Base-by-base conservation (phyloP, 2,888 invertebrate species). In the Trachelus troglodyta region DNA sequence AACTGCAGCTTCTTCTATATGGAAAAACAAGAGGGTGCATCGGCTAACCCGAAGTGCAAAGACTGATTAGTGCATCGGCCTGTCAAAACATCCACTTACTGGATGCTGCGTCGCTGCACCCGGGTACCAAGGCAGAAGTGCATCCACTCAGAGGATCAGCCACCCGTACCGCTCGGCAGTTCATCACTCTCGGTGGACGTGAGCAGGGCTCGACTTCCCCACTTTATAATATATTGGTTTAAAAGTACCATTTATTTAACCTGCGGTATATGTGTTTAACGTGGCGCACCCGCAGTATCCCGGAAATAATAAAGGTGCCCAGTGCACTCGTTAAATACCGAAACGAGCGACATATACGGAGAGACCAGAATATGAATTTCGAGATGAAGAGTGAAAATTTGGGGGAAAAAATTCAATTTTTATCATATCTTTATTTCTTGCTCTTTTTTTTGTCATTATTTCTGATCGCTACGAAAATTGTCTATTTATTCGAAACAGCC, bases 191-290 rank as follows among this genome's bases (percentile, higher is more conserved):
- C 81, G 84, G 83, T 83, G 82, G 82, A 80, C 79, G 80, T 80
- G 80, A 81, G 69, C 74, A 69, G 15, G 31, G 79, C 76, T 31
- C 82, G 77, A 81, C 82, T 83, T 85, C 31, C 73, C 76, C 78
- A 68, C 78, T 76, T 76, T 73, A 89, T 90, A 89, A 90, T 89
- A 89, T 90, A 89, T 91, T 87, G 89, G 89, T 87, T 87, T 87
- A 89, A 89, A 88, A 90, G 90, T 89, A 86, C 89, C 90, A 90
- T 91, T 91, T 90, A 90, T 91, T 91, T 88, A 87, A 86, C 87
- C 86, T 84, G 85, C 85, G 84, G 84, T 88, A 86, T 84, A 85
- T 84, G 82, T 83, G 85, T 82, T 85, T 85, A 85, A 84, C 84
- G 73, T 35, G 56, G 33, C 37, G 37, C 37, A 69, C 73, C 37